Conservation (phyloP, 2,888 invertebrate species). For the Lasius fuliginosus region DNA sequence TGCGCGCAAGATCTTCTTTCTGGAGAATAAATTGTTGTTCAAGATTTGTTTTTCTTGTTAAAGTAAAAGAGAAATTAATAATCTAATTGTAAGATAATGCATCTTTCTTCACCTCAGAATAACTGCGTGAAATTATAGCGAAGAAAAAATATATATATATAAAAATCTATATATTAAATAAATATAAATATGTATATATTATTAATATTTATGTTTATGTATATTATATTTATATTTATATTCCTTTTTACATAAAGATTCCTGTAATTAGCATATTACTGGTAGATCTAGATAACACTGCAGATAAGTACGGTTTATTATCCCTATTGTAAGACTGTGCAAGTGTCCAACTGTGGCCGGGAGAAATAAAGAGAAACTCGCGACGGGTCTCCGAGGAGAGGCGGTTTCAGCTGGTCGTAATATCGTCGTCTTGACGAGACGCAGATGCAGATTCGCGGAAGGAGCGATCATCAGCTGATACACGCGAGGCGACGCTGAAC, state of each 20-base stretch:
- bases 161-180: not conserved
- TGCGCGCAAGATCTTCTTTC: not conserved
- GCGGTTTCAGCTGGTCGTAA: not conserved
- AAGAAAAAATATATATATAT: not conserved
- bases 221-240: not conserved
- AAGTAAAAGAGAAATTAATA: not conserved
- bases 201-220: not conserved
- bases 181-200: not conserved
- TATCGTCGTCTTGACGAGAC: slow-evolving; percentile 21
- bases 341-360: not conserved
- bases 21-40: not conserved
- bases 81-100: not conserved
- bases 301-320: slow-evolving; percentile 32
- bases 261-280: not conserved
- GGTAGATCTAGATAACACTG: slow-evolving; percentile 7
- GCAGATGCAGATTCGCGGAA: slow-evolving; percentile 15
- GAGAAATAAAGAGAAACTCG: slow-evolving; percentile 24
- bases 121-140: not conserved
- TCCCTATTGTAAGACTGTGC: not conserved
- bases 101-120: not conserved
- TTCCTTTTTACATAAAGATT: not conserved
- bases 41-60: not conserved
- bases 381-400: not conserved
- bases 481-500: slow-evolving; percentile 13
- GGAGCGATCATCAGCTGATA: slow-evolving; percentile 39